Evolutionary conservation across 2,888 invertebrate genomes (phyloP).

Genomic region (Drosophila robusta): DNA sequence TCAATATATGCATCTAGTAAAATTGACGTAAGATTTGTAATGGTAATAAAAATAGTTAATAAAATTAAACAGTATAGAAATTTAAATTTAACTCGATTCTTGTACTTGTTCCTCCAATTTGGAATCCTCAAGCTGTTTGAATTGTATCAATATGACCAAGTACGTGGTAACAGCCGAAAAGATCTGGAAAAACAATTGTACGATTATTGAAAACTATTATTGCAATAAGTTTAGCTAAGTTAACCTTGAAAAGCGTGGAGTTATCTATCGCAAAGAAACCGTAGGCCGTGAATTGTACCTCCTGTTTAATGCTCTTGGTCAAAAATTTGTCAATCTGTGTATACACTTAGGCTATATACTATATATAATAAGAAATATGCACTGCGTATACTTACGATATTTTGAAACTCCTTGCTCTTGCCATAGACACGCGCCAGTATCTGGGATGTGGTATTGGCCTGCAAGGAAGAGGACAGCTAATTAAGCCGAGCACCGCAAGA

Average conservation of each 20-base stretch:
- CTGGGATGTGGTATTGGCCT: slow-evolving; percentile 83
- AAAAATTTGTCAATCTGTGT: slow-evolving; percentile 83
- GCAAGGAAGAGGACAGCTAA: slow-evolving; percentile 24
- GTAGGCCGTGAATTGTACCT: slow-evolving; percentile 84
- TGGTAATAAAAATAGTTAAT: slow-evolving; percentile 54
- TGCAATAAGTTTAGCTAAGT: not conserved
- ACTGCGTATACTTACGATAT: slow-evolving; percentile 73
- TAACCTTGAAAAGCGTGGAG: slow-evolving; percentile 84
- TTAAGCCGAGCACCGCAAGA: not conserved
- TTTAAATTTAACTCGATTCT: slow-evolving; percentile 5
- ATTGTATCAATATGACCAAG: slow-evolving; percentile 84
- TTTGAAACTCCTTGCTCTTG: slow-evolving; percentile 82
- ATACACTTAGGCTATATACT: not conserved
- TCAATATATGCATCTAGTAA: slow-evolving; percentile 59
- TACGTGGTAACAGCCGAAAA: slow-evolving; percentile 85
- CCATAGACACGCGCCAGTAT: slow-evolving; percentile 83
- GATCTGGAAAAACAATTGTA: slow-evolving; percentile 70
- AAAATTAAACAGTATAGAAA: slow-evolving; percentile 33
- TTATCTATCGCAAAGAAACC: slow-evolving; percentile 84
- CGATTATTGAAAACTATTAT: not conserved
- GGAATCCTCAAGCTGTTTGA: slow-evolving; percentile 84
- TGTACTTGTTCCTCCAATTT: slow-evolving; percentile 67
- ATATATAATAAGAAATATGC: no score
- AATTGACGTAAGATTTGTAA: slow-evolving; percentile 70
- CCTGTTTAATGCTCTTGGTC: slow-evolving; percentile 84